Base-by-base conservation (phyloP, 2,797 vertebrate species). In the Paedocypris micromegethes region DNA sequence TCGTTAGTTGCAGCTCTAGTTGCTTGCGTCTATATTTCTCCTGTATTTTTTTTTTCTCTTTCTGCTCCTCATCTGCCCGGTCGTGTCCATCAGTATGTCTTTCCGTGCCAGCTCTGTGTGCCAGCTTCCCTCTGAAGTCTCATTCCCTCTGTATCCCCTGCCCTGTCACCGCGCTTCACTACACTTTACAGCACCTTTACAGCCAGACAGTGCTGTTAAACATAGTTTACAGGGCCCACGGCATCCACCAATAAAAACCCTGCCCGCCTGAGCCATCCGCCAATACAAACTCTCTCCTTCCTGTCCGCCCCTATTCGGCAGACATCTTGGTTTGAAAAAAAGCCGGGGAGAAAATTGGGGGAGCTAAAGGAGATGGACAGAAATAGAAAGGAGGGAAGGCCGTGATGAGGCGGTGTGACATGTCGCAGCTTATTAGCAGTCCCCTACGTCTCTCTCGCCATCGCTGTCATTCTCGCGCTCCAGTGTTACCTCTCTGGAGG, bases 211-310 rank as follows among this genome's bases (percentile, higher is more conserved):
- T 9, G 71, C 79, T 79, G 85, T 88, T 84, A 85, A 89, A 88
- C 79, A 66, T 68, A 68, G 79, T 90, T 90, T 86, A 90, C 77
- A 55, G 80, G 82, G 75, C 78, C 83, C 79, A 77, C 76, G 77
- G 79, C 83, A 75, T 88, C 79, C 83, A 85, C 85, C 83, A 83
- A 83, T 89, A 88, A 88, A 89, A 88, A 85, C 81, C 23, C 76
- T 70, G 40, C 54, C 68, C 57, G 52, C 77, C 83, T 78, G 77
- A 77, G 76, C 80, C 82, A 76, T 88, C 79, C 82, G 84, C 84
- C 83, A 83, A 84, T 89, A 88, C 87, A 88, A 88, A 85, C 78
- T 64, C 78, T 81, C 23, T 72, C 78, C 79, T 88, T 87, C 83
- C 86, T 85, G 81, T 87, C 75, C 77, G 64, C 74, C 75, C 72